Base-by-base conservation (phyloP, 2,888 invertebrate species). In the Chalcosyrphus nemorum region DNA sequence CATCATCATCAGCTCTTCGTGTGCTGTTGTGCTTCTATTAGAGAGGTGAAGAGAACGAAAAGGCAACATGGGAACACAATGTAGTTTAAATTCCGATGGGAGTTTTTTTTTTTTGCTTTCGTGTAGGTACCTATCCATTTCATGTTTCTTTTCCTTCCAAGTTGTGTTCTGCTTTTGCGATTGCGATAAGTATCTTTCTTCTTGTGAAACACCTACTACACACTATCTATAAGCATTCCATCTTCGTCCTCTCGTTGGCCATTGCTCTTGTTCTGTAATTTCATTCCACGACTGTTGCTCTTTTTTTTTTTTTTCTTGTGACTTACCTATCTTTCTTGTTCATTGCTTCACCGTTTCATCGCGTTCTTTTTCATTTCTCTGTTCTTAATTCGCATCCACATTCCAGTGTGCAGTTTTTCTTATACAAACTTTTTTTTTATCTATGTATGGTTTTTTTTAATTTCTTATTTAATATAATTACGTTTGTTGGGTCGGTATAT, bases 21-120 rank as follows among this genome's bases (percentile, higher is more conserved):
- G 50, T 68, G 68, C 27, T 65, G 32, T 50, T 74, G 35, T 47
- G 52, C 13, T 50, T 45, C 66, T 38, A 66, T 71, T 54, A 57
- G 35, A 19, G 21, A 43, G 17, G 43, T 35, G 50, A 61, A 56
- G 52, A 29, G 13, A 54, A 17, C 38, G 56, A 57, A 41, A 5
- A 24, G n/a, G 45, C 45, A 74, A 68, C 68, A 78, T 72, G 78
- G 72, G 74, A 80, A 78, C 68, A 78, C 56, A 70, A 84, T 56
- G 59, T 61, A 70, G 66, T 70, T 68, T 57, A 65, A 70, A 75
- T 80, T 84, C 74, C 70, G 68, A 84, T 75, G 70, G 70, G 63
- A 74, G 32, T 80, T 75, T 52, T 78, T 72, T 50, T 78, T 63
- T 17, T 21, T 21, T 29, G 11, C 7, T 27, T 29, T 50, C 9